Conservation (phyloP, 1,140 invertebrate genomes). For the Lepidurus arcticus region DNA sequence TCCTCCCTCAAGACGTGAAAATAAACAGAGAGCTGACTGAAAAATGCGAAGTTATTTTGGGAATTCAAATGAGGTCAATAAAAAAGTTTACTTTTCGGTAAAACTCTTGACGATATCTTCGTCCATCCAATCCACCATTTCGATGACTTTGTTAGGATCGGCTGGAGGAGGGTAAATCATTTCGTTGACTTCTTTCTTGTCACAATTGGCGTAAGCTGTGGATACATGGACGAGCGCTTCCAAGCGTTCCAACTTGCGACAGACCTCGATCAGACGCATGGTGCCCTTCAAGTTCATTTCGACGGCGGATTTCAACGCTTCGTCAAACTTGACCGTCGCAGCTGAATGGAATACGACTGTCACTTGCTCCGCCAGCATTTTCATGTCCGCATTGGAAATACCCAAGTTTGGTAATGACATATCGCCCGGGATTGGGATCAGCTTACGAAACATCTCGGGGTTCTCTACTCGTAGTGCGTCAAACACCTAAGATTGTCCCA, state of each 20-base stretch:
- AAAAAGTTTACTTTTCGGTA: constrained; percentile 58
- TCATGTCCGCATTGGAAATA: constrained; percentile 70
- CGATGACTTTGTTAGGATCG: constrained; percentile 81
- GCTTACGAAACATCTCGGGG: constrained; percentile 70
- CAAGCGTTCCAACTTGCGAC: constrained; percentile 73
- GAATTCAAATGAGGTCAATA: not conserved
- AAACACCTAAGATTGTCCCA: constrained; percentile 60
- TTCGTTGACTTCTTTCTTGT: constrained; percentile 60
- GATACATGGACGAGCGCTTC: constrained; percentile 79
- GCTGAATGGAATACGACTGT: constrained; percentile 96
- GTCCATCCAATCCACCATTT: constrained; percentile 77
- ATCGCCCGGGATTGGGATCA: constrained; percentile 83
- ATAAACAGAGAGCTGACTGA: not conserved
- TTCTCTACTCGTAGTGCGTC: constrained; percentile 67
- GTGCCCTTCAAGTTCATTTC: constrained; percentile 87
- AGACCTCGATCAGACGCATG: constrained; percentile 73
- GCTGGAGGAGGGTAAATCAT: constrained; percentile 83
- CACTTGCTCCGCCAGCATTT: constrained; percentile 61
- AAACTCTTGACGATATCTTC: constrained; percentile 66
- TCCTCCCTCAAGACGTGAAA: no score
- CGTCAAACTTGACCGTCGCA: constrained; percentile 95
- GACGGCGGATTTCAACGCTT: constrained; percentile 85
- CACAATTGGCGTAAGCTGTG: constrained; percentile 81
- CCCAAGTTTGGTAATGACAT: constrained; percentile 82
- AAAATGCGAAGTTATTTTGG: not conserved